Evolutionary conservation across 2,888 invertebrate genomes (phyloP), one percentile per base, ranked within the genome.

Genomic region (Agrotis exclamationis): DNA sequence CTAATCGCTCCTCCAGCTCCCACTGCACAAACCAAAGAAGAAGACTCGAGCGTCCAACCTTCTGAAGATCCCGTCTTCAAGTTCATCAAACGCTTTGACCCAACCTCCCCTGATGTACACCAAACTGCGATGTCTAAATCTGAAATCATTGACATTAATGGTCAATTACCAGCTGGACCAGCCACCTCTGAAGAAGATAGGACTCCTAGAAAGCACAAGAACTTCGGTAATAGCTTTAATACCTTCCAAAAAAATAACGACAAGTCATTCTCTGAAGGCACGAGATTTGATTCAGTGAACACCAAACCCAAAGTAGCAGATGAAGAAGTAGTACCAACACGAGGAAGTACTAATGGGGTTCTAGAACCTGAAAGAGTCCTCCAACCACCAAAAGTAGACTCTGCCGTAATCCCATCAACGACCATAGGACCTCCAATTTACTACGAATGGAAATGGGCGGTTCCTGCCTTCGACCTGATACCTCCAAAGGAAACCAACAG

Each of bases 361-460:
- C 84, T 87, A 2, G 87, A 86, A 5, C 95, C 94, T 18, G 89
- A 89, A 6, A 90, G 77, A 74, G 94, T 95, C 16, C 86, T 97
- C 0, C 79, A 96, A n/a, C 97, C 97, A 0, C 97, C 97, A 0
- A 96, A 96, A 77, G 88, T 88, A 1, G 95, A 96, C 20, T 93
- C 93, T 70, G 89, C 96, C 1, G 82, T 88, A 1, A 76, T 90
- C 9, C 89, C 90, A 1, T 91, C 95, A 5, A 96, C 97, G 1
- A 97, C 97, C 0, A 96, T 96, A 85, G 97, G 97, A 2, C 97
- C 97, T 0, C 97, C 97, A 0, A 96, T 97, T 63, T 97, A 97
- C 84, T 97, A 97, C 81, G 97, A 97, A 88, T 97, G 97, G 97
- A 97, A 97, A 89, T 97, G 97, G 97, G 97, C 97, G 7, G 96